Base-by-base conservation (phyloP, 2,888 invertebrate genomes). In the Nezara viridula region DNA sequence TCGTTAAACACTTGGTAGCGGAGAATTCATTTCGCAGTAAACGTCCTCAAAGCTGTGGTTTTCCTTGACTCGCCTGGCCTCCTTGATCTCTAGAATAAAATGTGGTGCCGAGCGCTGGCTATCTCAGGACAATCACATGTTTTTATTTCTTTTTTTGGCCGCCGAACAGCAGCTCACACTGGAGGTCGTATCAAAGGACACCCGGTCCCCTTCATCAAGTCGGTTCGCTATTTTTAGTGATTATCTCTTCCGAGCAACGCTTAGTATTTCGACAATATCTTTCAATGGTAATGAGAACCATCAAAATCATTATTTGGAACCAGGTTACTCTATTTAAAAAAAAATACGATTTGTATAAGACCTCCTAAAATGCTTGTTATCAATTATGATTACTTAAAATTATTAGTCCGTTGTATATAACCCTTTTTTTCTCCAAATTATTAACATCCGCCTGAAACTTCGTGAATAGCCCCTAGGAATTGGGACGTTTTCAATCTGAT, bases 71-170 rank as follows among this genome's bases (percentile, higher is more conserved):
- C 66, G 32, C 32, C 21, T 9, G 7, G 37, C 66, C 66, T 73
- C 66, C 66, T 73, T 73, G 66, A 73, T 73, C 66, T 73, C 66
- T 16, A 9, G 66, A 73, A 73, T 73, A 73, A 73, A 73, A 73
- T 73, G 66, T 37, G 66, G 66, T 19, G 66, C 32, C 66, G 2
- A 21, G 66, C 21, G 32, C 66, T n/a, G n/a, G n/a, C n/a, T 73
- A 73, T 73, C 66, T 32, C 66, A 37, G 66, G 66, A 73, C 66
- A 73, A 73, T 73, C 66, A 21, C 16, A 32, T 73, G 32, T 73
- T 73, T 73, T 60, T 37, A 37, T 32, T 37, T 21, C 14, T 32
- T 73, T 73, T 73, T 73, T 73, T 73, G 66, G 32, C 66, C 21
- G 66, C 19, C 6, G 21, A 73, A 73, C 32, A 73, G 32, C 66